phyloP scores from a whole-genome alignment of 1,140 invertebrate species.

The Polypedilum vanderplanki region DNA sequence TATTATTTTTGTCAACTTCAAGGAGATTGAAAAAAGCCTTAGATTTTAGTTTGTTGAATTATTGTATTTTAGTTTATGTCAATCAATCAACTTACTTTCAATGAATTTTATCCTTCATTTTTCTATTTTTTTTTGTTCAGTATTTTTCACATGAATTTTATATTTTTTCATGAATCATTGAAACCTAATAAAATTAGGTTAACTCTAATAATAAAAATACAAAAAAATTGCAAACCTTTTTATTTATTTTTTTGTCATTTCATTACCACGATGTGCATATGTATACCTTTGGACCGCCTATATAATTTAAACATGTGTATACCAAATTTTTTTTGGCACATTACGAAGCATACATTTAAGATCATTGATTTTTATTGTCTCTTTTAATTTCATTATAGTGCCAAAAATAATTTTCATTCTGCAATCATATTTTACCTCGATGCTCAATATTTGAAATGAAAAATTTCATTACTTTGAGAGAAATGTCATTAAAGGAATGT shows the following conservation, averaged over 20 bases:
- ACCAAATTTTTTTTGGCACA: constrained; percentile 8
- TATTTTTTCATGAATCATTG: neutral
- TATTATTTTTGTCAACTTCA: too few species aligned
- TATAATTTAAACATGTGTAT: too few species aligned
- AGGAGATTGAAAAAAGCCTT: too few species aligned
- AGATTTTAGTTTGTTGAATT: neutral
- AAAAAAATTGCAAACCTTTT: neutral
- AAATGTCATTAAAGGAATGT: neutral
- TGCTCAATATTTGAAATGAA: neutral
- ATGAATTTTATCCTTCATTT: neutral
- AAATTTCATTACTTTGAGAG: too few species aligned
- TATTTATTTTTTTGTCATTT: neutral
- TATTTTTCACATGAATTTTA: neutral
- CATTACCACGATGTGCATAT: neutral
- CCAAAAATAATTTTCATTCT: neutral
- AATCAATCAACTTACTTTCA: neutral
- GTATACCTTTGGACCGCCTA: neutral
- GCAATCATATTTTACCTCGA: neutral
- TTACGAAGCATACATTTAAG: neutral
- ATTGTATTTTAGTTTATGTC: neutral
- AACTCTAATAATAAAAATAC: constrained; percentile 14
- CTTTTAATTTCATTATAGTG: neutral
- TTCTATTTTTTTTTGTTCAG: constrained; percentile 5
- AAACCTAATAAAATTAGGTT: constrained; percentile 1
- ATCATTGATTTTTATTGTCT: neutral